These are phyloP conservation scores for Epinephelus moara DNA, from an alignment of 2,113 vertebrate species.

Conservation along the genomic window DNA sequence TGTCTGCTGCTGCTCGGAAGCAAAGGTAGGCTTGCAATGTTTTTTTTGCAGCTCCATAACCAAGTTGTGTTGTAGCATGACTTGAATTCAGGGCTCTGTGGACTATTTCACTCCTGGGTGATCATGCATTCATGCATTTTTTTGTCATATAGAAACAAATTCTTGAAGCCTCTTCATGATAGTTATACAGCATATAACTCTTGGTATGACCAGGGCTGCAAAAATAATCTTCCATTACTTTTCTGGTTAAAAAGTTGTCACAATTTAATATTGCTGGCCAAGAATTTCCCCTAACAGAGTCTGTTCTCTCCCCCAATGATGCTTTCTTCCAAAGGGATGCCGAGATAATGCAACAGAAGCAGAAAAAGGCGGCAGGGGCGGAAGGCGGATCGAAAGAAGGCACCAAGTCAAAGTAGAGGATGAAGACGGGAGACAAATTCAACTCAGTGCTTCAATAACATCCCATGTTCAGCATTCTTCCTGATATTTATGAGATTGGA, in stretches of 20 bases:
- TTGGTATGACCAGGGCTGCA: neutral
- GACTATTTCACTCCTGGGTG: neutral
- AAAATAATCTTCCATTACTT: neutral
- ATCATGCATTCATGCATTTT: neutral
- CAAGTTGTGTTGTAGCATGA: neutral
- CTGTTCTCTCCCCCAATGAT: slow-evolving; percentile 8
- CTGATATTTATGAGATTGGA: slow-evolving; percentile 69
- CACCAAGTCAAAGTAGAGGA: slow-evolving; percentile 75
- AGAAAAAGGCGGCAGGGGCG: slow-evolving; percentile 89
- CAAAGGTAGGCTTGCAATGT: slow-evolving; percentile 82
- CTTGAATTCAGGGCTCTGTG: neutral
- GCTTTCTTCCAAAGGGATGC: slow-evolving; percentile 87
- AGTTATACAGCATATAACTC: neutral
- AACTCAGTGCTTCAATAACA: slow-evolving; percentile 47
- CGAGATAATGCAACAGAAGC: slow-evolving; percentile 97
- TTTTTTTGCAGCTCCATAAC: neutral
- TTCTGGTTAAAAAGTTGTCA: neutral
- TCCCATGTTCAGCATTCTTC: slow-evolving; percentile 64
- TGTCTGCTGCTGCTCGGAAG: slow-evolving; percentile 92
- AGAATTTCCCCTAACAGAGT: neutral
- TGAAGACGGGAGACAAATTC: slow-evolving; percentile 2
- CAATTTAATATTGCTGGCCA: neutral
- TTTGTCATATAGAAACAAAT: neutral
- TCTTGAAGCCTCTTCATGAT: neutral
- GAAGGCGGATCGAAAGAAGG: slow-evolving; percentile 62